Evolutionary conservation across 1,140 invertebrate genomes (phyloP).

Genomic region (Drosophila paulistorum): DNA sequence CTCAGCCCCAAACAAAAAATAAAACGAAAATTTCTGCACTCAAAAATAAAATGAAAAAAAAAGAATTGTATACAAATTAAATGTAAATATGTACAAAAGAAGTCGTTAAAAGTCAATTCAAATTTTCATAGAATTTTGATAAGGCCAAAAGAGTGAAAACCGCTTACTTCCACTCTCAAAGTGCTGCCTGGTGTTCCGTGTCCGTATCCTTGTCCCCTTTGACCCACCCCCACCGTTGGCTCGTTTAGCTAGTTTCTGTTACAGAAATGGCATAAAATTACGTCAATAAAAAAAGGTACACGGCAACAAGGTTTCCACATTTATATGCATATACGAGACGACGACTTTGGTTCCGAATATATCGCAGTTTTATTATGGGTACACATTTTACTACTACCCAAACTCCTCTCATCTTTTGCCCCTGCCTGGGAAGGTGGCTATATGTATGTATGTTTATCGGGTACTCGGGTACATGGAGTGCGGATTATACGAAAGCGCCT

Average conservation of each 20-base stretch:
- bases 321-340: constrained; percentile 50
- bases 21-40: not conserved
- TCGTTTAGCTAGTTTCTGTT: constrained; percentile 46
- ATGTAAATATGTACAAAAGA: constrained; percentile 66
- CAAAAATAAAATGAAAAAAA: constrained; percentile 8
- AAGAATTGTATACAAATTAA: constrained; percentile 73
- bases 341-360: constrained; percentile 23
- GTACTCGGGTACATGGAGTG: not conserved
- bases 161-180: constrained; percentile 1
- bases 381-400: constrained; percentile 24
- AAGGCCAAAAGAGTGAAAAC: constrained; percentile 30
- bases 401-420: not conserved
- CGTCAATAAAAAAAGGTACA: constrained; percentile 74
- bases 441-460: not conserved
- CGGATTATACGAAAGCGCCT: not conserved
- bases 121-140: constrained; percentile 77
- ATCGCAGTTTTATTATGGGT: constrained; percentile 26
- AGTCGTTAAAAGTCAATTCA: constrained; percentile 79
- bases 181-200: not conserved
- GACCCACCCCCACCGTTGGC: not conserved
- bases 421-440: not conserved
- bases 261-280: constrained; percentile 65
- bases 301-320: constrained; percentile 41
- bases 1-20: constrained; percentile 27
- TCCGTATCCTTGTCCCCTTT: not conserved